Evolutionary conservation across 2,888 invertebrate genomes (phyloP), one percentile per base, ranked within the genome.

Genomic region (Lathronympha strigana): DNA sequence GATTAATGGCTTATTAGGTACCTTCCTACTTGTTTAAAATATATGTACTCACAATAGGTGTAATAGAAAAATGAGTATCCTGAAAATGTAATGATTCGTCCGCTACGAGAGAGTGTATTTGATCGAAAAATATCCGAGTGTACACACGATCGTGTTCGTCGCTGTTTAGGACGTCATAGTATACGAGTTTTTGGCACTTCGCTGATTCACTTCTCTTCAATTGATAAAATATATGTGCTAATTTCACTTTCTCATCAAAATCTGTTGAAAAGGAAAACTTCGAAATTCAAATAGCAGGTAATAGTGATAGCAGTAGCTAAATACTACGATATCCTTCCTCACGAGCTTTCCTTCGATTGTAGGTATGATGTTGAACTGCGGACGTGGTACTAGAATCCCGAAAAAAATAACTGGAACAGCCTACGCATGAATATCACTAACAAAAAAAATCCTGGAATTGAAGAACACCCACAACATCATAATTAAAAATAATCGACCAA

Each of bases 21-120:
- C n/a, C n/a, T n/a, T n/a, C n/a, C n/a, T n/a, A n/a, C n/a, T n/a
- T n/a, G n/a, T n/a, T n/a, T n/a, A n/a, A n/a, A n/a, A n/a, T n/a
- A n/a, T n/a, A n/a, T n/a, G 11, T 55, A 86, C 89, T 86, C 72
- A 94, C 94, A 74, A 87, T 80, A 15, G 94, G 94, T 21, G 81
- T 77, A 62, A 94, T 84, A n/a, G 84, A 77, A 75, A 94, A 94
- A 73, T 90, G 84, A n/a, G 75, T 80, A 69, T 87, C 79, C 68
- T 87, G 82, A 68, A 84, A 90, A 31, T 74, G 76, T 25, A 92
- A 73, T 4, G 83, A 72, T 71, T 90, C 88, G 63, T 91, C 92
- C 4, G 86, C 86, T 6, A 90, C 86, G 2, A 92, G 78, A 8
- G 88, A 78, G 60, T 90, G 87, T 70, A 92, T 81, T 74, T 92